Evolutionary conservation across 35 echinoderm and acorn worm genomes (phyloP), one percentile per base, ranked within the genome.

Genomic region (Chiridota heheva): DNA sequence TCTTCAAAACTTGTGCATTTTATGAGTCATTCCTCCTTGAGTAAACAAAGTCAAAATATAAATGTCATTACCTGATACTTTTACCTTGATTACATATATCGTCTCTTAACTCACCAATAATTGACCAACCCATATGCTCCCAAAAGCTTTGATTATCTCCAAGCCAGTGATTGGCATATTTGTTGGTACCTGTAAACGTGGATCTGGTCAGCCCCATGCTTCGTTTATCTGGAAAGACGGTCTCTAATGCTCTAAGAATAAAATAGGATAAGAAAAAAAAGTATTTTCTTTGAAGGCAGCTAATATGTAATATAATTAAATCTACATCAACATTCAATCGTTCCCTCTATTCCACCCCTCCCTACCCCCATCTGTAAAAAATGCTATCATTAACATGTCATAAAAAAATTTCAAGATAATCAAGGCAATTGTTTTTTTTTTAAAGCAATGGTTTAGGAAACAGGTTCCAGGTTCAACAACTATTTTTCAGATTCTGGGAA

Each of bases 91-190:
- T 55, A 44, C 12, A 7, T 45, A 39, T 20, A 31, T 56, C n/a
- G n/a, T n/a, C n/a, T 0, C 16, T 64, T 2, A 37, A 38, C 79
- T 72, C 71, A 97, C 94, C 94, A 26, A 91, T 57, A 80, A 97
- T 91, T 36, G 83, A 87, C 94, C 94, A 97, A 38, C 37, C 49
- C 36, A 97, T 73, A 24, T 97, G 79, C 13, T 67, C 44, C 71
- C 90, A 97, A 46, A 88, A 84, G 34, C 94, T 97, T 51, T 97
- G 94, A 59, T 97, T 97, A 57, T 97, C 94, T 5, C 94, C 94
- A 4, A 97, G 74, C 94, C 94, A 97, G 40, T 97, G 94, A 38
- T 73, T 77, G 4, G 88, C 89, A 39, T 91, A 97, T 29, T 82
- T 81, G 13, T 70, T 53, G 7, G 84, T 91, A 42, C 94, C 88